Percentiles rank a stretch among this genome's conserved stretches.
Evolutionary conservation across 2,888 invertebrate genomes (phyloP).

Genomic region (Patella ulyssiponensis): DNA sequence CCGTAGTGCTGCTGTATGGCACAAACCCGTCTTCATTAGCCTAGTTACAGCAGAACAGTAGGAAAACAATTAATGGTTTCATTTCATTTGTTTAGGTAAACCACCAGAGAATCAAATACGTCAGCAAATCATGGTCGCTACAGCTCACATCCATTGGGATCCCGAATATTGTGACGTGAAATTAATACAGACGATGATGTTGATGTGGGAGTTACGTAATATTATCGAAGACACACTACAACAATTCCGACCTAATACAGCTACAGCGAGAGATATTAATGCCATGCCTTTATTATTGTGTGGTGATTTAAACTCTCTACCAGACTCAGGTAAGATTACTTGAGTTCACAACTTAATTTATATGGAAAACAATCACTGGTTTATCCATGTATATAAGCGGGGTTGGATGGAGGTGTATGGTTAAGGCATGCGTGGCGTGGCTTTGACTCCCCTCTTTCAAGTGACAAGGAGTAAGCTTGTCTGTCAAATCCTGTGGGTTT

Average conservation of each 20-base stretch:
- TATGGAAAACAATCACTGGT: too few relatives aligned
- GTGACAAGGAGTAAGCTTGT: too few relatives aligned
- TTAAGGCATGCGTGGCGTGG: too few relatives aligned
- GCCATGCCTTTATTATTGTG: constrained; percentile 93
- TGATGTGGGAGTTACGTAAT: constrained; percentile 91
- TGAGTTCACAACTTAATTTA: too few relatives aligned
- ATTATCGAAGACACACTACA: constrained; percentile 72
- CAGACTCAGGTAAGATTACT: constrained; percentile 84
- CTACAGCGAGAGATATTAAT: constrained; percentile 65
- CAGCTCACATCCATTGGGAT: constrained; percentile 99
- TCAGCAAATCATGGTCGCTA: constrained; percentile 88
- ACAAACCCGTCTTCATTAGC: too few relatives aligned
- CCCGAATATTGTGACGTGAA: constrained; percentile 99
- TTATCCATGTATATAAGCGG: too few relatives aligned
- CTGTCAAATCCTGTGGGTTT: too few relatives aligned
- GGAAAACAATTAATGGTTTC: too few relatives aligned
- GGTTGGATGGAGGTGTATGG: too few relatives aligned
- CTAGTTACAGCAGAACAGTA: too few relatives aligned
- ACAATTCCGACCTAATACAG: constrained; percentile 35
- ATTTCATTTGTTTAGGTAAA: constrained; percentile 71
- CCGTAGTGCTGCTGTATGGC: too few relatives aligned
- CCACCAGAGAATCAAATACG: constrained; percentile 78
- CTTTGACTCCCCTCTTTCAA: too few relatives aligned
- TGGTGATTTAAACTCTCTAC: constrained; percentile 98
- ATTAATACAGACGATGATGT: constrained; percentile 98